phyloP scores from a whole-genome alignment of 2,797 vertebrate genomes.

The Chloroceryle amazona region DNA sequence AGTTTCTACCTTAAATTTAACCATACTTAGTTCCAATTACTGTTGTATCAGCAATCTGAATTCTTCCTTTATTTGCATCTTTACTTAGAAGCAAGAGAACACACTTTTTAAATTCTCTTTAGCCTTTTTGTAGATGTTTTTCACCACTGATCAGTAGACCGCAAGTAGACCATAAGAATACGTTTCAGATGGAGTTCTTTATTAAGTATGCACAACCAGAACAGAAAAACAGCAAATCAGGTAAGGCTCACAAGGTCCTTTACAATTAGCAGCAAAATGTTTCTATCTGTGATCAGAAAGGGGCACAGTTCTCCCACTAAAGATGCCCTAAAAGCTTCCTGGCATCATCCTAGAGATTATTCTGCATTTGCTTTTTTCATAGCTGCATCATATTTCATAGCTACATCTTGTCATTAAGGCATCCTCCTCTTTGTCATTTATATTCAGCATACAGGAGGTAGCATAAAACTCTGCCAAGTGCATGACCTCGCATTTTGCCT shows the following conservation, averaged over 20 bases:
- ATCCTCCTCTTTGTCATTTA: constrained; percentile 4
- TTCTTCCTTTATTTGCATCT: neutral
- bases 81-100: neutral
- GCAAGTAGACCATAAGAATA: neutral
- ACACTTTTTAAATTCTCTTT: neutral
- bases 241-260: neutral
- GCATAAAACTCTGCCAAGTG: constrained; percentile 32
- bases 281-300: neutral
- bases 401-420: neutral
- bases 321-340: neutral
- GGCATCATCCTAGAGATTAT: neutral
- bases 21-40: neutral
- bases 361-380: neutral
- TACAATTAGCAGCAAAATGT: neutral
- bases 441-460: neutral
- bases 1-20: neutral
- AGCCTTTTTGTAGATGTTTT: neutral
- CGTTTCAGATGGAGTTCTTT: neutral
- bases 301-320: neutral
- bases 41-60: neutral
- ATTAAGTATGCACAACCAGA: neutral
- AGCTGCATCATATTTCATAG: neutral
- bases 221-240: neutral
- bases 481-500: constrained; percentile 37
- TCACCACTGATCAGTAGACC: neutral